Evolutionary conservation across 2,888 invertebrate genomes (phyloP), one percentile per base, ranked within the genome.

Genomic region (Sinhomidia bicolor): DNA sequence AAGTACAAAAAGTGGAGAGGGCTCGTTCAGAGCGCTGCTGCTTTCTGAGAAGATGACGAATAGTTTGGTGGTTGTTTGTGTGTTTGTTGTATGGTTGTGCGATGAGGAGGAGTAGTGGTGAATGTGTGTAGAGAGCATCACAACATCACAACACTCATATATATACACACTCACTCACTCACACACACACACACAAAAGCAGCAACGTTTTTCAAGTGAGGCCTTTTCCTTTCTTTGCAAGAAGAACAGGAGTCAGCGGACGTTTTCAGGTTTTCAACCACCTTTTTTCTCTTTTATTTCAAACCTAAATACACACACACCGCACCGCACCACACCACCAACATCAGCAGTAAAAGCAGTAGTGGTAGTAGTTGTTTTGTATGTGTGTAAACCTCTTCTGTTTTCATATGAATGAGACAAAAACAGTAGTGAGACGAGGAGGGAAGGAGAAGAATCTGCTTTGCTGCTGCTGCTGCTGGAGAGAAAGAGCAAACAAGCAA

Each of bases 111-210:
- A 82, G 76, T 79, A n/a, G n/a, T n/a, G n/a, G n/a, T n/a, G n/a
- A n/a, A n/a, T n/a, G 79, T 60, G 20, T 79, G 57, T 79, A 60
- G 57, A 82, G 82, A 68, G 51, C 47, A 14, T 85, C 85, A 85
- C 85, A 78, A 78, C 76, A 84, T 54, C 84, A 82, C 82, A 82
- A 65, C 82, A 82, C 62, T 47, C 81, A 81, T 65, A 81, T 81
- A 80, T 44, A 74, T 32, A 65, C 54, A 54, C 17, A 54, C 41
- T 17, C 54, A 68, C 68, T 20, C 74, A 74, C 32, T 23, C 20
- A 74, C 47, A 74, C 44, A 60, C 26, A 23, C 60, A 60, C 47
- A 57, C 65, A 29, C n/a, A n/a, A n/a, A n/a, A n/a, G n/a, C n/a
- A n/a, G n/a, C 65, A 65, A 65, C 12, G 65, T 74, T 47, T 71